Conservation (phyloP, 2,113 vertebrate genomes). For the Aramus guarauna region DNA sequence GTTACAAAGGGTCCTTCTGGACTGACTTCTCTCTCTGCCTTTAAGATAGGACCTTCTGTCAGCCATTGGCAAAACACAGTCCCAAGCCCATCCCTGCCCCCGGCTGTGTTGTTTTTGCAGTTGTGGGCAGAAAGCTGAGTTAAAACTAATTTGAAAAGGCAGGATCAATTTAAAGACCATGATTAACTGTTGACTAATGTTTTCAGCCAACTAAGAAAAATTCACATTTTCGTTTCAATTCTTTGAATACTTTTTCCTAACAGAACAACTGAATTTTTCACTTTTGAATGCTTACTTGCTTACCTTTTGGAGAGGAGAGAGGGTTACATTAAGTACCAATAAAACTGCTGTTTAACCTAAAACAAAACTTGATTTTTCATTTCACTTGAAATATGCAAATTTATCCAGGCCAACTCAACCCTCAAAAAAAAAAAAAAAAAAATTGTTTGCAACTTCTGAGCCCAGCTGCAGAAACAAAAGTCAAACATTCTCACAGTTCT, state of each 20-base stretch:
- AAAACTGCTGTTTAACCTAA: neutral
- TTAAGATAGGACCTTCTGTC: neutral
- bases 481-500: neutral
- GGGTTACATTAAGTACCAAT: neutral
- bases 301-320: accelerated
- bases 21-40: neutral
- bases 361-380: neutral
- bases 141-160: neutral
- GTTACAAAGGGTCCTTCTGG: neutral
- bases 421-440: neutral
- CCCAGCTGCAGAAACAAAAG: neutral
- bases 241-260: neutral
- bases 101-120: neutral
- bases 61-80: accelerated
- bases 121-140: neutral
- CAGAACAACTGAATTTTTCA: neutral
- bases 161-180: neutral
- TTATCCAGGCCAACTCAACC: neutral
- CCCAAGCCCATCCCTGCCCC: neutral
- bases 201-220: neutral
- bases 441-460: neutral
- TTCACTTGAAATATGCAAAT: neutral
- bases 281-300: neutral
- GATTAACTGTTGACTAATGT: neutral
- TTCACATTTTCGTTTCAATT: neutral